These are phyloP conservation scores for Holacanthella duospinosa DNA, from an alignment of 2,888 invertebrate species.

Conservation along the genomic window DNA sequence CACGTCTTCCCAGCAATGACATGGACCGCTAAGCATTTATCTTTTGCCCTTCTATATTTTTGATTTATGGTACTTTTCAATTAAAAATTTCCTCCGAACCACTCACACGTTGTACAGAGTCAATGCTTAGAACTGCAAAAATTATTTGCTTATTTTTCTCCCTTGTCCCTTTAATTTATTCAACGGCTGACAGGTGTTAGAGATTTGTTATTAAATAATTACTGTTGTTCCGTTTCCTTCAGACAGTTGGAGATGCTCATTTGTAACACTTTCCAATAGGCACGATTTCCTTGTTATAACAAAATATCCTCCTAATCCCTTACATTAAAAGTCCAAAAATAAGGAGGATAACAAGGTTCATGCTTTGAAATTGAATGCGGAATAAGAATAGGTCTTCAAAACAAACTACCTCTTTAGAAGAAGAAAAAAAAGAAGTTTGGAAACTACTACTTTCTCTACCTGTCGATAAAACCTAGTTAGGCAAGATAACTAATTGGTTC, in stretches of 20 bases:
- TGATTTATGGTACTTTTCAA: neutral
- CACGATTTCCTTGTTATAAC: neutral
- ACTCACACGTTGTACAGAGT: no score
- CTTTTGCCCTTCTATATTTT: no score
- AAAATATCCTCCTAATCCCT: neutral
- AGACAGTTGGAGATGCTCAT: neutral
- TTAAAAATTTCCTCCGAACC: no score
- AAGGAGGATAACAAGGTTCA: constrained; percentile 3
- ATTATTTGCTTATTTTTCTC: no score
- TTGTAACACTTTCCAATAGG: neutral
- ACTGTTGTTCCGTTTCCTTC: neutral
- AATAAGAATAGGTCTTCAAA: neutral
- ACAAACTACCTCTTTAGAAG: neutral
- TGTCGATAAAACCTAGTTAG: constrained; percentile 1
- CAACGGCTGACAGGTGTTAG: constrained; percentile 1
- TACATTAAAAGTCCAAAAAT: neutral
- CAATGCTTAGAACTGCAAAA: no score
- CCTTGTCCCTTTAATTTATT: neutral
- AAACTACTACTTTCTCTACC: neutral
- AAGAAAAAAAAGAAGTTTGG: neutral
- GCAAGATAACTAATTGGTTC: neutral
- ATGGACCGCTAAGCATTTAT: no score
- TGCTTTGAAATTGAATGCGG: neutral
- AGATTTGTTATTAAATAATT: neutral
- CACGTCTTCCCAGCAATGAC: no score